phyloP scores from a whole-genome alignment of 2,888 invertebrate genomes.

The Ennomos fuscantarius region DNA sequence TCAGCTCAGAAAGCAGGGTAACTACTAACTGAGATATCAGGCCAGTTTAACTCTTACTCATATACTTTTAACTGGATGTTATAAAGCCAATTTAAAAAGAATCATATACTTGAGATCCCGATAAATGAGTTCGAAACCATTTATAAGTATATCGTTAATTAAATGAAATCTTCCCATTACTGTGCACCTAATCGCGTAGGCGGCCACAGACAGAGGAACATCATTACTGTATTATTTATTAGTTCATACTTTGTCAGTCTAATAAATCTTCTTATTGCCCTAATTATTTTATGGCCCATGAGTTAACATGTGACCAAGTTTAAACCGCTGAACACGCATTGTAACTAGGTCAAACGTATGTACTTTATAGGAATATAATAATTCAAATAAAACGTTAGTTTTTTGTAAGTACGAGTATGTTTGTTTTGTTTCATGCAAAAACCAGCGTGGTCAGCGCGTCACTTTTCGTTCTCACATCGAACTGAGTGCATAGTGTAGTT shows the following conservation, averaged over 20 bases:
- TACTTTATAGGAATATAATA: neutral
- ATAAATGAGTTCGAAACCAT: neutral
- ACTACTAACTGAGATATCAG: no score
- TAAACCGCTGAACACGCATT: slow-evolving; percentile 1
- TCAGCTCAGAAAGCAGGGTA: no score
- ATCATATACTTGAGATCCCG: no score
- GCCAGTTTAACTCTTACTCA: no score
- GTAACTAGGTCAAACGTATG: neutral
- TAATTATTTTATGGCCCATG: slow-evolving; percentile 33
- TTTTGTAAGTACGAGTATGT: no score
- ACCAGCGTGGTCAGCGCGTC: no score
- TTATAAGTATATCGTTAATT: slow-evolving; percentile 4
- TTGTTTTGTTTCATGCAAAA: no score
- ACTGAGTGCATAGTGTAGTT: no score
- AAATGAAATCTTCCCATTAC: slow-evolving; percentile 8
- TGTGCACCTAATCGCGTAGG: slow-evolving; percentile 6
- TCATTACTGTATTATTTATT: slow-evolving; percentile 22
- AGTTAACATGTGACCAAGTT: slow-evolving; percentile 29
- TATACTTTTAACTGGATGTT: no score
- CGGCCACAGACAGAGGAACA: slow-evolving; percentile 12
- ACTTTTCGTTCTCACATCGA: no score
- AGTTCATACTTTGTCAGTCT: slow-evolving; percentile 14
- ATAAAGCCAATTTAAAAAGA: no score
- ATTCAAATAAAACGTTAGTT: no score
- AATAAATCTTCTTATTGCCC: slow-evolving; percentile 34